Conservation (phyloP, 2,113 vertebrate genomes). For the Lamprologus tigripictilis region DNA sequence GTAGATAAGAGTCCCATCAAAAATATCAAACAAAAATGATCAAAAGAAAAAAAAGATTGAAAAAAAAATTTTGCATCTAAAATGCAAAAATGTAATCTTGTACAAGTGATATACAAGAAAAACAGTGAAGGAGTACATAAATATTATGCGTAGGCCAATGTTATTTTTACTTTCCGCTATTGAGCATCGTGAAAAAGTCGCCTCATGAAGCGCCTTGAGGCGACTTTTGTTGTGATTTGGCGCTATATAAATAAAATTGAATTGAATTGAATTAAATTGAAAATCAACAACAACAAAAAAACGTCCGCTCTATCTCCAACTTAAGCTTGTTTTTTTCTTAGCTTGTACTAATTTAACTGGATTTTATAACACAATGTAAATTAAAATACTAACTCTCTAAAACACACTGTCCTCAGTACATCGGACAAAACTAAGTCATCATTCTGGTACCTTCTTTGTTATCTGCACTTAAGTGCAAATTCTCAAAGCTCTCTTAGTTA, state of each 20-base stretch:
- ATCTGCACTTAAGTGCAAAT: neutral
- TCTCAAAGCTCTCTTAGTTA: neutral
- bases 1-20: neutral
- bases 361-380: neutral
- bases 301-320: accelerated
- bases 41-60: neutral
- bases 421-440: neutral
- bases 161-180: neutral
- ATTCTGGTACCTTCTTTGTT: neutral
- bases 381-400: neutral
- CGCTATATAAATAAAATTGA: too few relatives aligned
- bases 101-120: neutral
- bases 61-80: neutral
- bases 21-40: neutral
- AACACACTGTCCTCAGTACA: neutral
- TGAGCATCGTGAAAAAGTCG: neutral
- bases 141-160: neutral
- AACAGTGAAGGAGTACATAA: neutral
- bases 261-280: neutral
- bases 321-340: neutral
- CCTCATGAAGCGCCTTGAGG: too few relatives aligned
- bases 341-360: neutral
- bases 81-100: neutral
- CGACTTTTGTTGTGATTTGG: too few relatives aligned
- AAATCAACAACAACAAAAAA: neutral